Conservation (phyloP, 2,113 vertebrate genomes). For the Tauraco erythrolophus region DNA sequence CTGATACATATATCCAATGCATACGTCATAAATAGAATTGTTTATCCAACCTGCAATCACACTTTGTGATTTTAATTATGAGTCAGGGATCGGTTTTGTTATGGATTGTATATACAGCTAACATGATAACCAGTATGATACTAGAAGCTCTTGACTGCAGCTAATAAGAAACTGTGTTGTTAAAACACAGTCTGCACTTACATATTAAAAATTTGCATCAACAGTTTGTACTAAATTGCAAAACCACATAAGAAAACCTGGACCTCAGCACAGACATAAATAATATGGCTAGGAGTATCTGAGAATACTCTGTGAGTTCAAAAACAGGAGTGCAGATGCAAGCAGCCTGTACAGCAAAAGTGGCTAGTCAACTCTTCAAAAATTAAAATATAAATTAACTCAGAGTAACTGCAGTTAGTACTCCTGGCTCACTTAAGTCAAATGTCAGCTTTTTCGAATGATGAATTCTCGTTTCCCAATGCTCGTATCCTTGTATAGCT, state of each 20-base stretch:
- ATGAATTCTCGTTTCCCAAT: neutral
- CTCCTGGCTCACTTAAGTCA: neutral
- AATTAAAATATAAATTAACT: conserved; percentile 10
- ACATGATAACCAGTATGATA: neutral
- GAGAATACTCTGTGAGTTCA: neutral
- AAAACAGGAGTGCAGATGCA: neutral
- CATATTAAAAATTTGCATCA: neutral
- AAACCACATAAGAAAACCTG: conserved; percentile 9
- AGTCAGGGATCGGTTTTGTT: neutral
- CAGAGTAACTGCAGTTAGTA: neutral
- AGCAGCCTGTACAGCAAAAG: neutral
- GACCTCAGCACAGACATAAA: neutral
- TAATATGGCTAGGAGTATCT: neutral
- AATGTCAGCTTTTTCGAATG: neutral
- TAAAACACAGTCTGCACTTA: neutral
- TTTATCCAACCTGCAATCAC: neutral
- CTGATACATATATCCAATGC: neutral
- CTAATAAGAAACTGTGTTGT: neutral
- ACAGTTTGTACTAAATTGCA: conserved; percentile 6
- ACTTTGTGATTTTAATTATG: neutral
- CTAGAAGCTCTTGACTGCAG: neutral
- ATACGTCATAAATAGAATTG: neutral
- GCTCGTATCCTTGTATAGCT: neutral
- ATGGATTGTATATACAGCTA: neutral
- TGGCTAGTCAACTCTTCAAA: neutral